These are phyloP conservation scores for Opisthograptis luteolata DNA, from an alignment of 2,888 invertebrate species.

Conservation along the genomic window DNA sequence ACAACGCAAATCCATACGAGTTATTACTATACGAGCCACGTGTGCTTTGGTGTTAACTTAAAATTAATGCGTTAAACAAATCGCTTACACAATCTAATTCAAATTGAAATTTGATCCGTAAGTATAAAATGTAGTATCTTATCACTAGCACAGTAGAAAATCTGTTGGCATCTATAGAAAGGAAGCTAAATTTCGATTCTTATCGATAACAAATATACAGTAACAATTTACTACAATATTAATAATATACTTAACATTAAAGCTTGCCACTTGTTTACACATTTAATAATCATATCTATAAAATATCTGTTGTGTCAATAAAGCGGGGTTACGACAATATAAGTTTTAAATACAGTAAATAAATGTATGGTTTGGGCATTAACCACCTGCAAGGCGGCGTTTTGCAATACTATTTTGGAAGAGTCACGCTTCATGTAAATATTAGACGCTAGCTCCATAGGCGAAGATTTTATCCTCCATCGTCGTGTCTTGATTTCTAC, in stretches of 20 bases:
- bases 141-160: conserved; percentile 38
- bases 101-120: background rate
- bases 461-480: too few relatives aligned
- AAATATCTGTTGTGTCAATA: conserved; percentile 6
- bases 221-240: conserved; percentile 69
- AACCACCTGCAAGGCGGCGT: background rate
- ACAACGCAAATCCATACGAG: conserved; percentile 20
- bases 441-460: too few relatives aligned
- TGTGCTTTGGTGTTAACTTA: conserved; percentile 34
- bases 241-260: conserved; percentile 75
- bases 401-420: too few relatives aligned
- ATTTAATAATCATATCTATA: conserved; percentile 25
- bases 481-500: too few relatives aligned
- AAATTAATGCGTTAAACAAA: conserved; percentile 15
- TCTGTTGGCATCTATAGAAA: conserved; percentile 57
- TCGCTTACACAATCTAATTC: background rate
- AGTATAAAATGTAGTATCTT: conserved; percentile 20
- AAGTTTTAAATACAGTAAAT: background rate
- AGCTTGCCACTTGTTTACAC: conserved; percentile 70
- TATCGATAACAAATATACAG: conserved; percentile 74
- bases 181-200: conserved; percentile 65
- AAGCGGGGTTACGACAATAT: background rate
- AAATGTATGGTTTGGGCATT: background rate
- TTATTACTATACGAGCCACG: conserved; percentile 27
- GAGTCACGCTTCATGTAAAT: too few relatives aligned